Conservation (phyloP, 2,797 vertebrate species). For the Monodelphis domestica region DNA sequence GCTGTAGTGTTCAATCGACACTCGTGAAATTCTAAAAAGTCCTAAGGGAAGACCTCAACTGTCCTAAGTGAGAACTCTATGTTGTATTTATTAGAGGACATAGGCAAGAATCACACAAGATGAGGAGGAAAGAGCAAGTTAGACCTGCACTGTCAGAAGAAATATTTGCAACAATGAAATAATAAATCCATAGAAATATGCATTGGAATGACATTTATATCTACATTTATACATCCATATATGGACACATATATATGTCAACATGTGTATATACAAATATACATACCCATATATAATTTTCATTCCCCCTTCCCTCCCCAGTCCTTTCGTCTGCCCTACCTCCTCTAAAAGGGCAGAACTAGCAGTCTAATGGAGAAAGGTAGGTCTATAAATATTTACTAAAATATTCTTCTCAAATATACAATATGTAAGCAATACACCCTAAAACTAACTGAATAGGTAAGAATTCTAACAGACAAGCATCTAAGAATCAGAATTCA, state of each 20-base stretch:
- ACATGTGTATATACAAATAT: background rate
- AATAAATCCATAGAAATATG: background rate
- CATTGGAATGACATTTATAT: background rate
- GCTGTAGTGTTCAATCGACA: background rate
- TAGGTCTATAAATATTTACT: background rate
- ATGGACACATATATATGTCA: background rate
- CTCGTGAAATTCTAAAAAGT: background rate
- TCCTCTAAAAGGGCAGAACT: background rate
- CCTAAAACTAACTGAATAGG: background rate
- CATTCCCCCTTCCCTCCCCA: background rate
- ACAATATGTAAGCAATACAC: background rate
- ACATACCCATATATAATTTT: background rate
- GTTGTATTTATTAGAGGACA: background rate
- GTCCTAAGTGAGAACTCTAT: background rate
- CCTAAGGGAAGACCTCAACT: background rate
- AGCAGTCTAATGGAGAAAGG: background rate
- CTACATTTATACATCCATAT: too few relatives aligned
- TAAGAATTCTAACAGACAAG: background rate
- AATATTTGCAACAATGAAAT: background rate
- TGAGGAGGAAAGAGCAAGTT: background rate
- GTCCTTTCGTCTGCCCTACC: background rate
- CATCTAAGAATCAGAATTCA: conserved; percentile 7
- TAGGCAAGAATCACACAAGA: background rate
- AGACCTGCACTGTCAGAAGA: background rate
- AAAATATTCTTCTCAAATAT: background rate